Base-by-base conservation (phyloP, 2,797 vertebrate genomes). In the Stomatorhinus walkeri region DNA sequence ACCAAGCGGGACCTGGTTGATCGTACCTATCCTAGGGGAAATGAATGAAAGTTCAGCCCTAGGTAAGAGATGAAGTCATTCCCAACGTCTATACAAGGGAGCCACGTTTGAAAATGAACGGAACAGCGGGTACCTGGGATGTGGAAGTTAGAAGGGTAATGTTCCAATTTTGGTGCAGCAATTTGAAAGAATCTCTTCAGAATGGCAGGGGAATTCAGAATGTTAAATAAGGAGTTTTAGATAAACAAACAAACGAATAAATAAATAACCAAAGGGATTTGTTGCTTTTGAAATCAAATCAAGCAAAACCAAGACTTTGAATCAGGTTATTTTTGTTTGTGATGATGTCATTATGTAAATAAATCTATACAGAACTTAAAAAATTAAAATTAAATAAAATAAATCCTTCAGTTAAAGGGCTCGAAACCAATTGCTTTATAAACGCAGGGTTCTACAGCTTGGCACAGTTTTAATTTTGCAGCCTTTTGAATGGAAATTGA, bases 171-270 rank as follows among this genome's bases (percentile, higher is more conserved):
- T 61, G 28, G 40, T 4, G 52, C n/a, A 9, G 36, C 59, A 61
- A 88, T 89, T 61, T 59, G n/a, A 36, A n/a, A 36, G 81, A 89
- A 36, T 89, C 54, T 64, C 59, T 68, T 89, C 56, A 49, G 88
- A 64, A 52, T 48, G 56, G 51, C 9, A 48, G 16, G 56, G 59
- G 56, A 86, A 22, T 56, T 89, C 8, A 7, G 43, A 46, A 49
- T 12, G 52, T 59, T 83, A 68, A 64, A 85, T 6, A 28, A 28
- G 46, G 48, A 43, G 72, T 40, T 43, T 79, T 16, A 36, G 22
- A 49, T 24, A 52, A 85, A 52, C 4, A 51, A 49, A 85, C 49
- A 85, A 85, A 51, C 12, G 2, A 85, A 85, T 52, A 51, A 49
- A 52, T 9, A 32, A 28, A 1, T 0, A 9, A n/a, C 36, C 16